Base-by-base conservation (phyloP, 2,888 invertebrate species). In the Drepanosiphum platanoidis region DNA sequence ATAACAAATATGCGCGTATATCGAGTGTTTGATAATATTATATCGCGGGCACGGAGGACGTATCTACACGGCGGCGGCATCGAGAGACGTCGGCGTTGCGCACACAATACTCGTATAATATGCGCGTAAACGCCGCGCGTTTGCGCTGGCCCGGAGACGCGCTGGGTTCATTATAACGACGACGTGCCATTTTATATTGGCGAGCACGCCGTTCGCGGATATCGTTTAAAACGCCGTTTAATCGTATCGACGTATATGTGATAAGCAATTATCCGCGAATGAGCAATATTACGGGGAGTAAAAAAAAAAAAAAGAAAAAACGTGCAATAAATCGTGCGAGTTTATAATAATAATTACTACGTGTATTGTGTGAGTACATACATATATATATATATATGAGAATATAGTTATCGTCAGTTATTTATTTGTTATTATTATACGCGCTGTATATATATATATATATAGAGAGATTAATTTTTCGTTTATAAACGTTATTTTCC, bases 221-320 rank as follows among this genome's bases (percentile, higher is more conserved):
- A n/a, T n/a, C 80, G 80, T 80, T 71, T 82, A 74, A 74, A 82
- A 82, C 39, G 72, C 61, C 61, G 61, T 81, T 71, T 72, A 61
- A 81, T 22, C 18, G n/a, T 27, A 36, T 64, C 80, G 58, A 42
- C 15, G 3, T 8, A 58, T 18, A 1, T 52, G 8, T 80, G 52
- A 52, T 81, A 72, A 72, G 82, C 82, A 72, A 82, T 82, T 61
- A 61, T 61, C 61, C 32, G 72, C 18, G 39, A 22, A n/a, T n/a
- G 36, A 18, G 72, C 32, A 64, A 61, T 58, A 80, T 70, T 36
- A n/a, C n/a, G n/a, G n/a, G n/a, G n/a, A n/a, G n/a, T n/a, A n/a
- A n/a, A n/a, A 70, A 15, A 36, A 66, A 66, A 78, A 18, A 42
- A 46, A 66, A 71, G 22, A 39, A 58, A 81, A 61, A 61, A 32